Evolutionary conservation across 2,113 vertebrate species (phyloP).

Genomic region (Andinoacara biseriatus): DNA sequence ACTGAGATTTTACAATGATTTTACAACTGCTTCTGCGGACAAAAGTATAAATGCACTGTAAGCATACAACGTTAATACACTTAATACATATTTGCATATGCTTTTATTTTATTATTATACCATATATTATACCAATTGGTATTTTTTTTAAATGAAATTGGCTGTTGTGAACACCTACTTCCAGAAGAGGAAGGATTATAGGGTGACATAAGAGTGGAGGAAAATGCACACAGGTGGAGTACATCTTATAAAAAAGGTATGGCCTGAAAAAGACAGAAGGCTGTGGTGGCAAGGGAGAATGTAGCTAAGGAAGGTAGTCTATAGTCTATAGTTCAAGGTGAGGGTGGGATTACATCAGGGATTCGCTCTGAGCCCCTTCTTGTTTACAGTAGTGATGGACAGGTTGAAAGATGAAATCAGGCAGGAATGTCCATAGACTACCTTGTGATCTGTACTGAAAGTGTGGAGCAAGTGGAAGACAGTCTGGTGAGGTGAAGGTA

Average conservation of each 20-base stretch:
- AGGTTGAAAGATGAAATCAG: no score
- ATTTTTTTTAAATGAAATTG: neutral
- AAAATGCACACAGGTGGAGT: neutral
- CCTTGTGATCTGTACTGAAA: no score
- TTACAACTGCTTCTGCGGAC: neutral
- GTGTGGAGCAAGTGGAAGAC: no score
- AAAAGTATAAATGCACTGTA: neutral
- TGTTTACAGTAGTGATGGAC: no score
- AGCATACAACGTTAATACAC: neutral
- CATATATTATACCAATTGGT: no score
- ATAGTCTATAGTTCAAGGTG: no score
- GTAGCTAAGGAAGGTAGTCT: neutral
- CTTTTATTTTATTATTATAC: neutral
- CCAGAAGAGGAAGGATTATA: neutral
- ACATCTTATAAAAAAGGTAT: neutral
- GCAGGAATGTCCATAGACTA: no score
- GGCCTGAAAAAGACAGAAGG: neutral
- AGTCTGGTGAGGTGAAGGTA: no score
- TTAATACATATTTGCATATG: neutral
- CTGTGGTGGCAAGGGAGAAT: neutral
- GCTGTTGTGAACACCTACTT: neutral
- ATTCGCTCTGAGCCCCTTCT: no score
- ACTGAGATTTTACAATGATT: neutral
- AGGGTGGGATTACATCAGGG: no score
- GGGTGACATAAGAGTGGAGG: neutral